Percentiles rank a stretch among this genome's conserved stretches.
phyloP scores from a whole-genome alignment of 2,888 invertebrate species.

The Bursaphelenchus okinawaensis region DNA sequence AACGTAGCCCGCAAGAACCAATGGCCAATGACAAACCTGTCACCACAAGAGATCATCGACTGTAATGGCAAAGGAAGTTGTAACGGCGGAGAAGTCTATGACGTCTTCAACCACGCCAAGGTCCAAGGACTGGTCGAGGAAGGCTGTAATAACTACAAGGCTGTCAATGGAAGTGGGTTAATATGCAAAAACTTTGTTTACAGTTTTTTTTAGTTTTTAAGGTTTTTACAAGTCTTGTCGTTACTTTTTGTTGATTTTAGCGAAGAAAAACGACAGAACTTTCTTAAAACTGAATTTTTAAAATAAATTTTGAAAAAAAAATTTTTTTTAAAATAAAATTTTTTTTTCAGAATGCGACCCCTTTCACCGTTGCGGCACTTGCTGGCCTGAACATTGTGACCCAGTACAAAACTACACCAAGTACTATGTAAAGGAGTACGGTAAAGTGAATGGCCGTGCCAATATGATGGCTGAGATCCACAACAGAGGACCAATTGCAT shows the following conservation, averaged over 20 bases:
- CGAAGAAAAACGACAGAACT: no score
- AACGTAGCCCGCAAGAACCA: conserved; percentile 60
- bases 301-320: no score
- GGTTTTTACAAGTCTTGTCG: no score
- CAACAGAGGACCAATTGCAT: conserved; percentile 62
- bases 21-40: conserved; percentile 61
- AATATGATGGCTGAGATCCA: conserved; percentile 63
- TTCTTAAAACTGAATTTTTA: no score
- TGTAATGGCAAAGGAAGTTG: conserved; percentile 61
- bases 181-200: no score
- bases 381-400: conserved; percentile 57
- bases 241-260: no score
- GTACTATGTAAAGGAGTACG: conserved; percentile 61
- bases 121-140: conserved; percentile 61
- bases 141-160: conserved; percentile 63
- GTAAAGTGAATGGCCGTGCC: conserved; percentile 55
- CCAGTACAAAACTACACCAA: conserved; percentile 59
- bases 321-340: neutral
- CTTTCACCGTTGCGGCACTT: conserved; percentile 60
- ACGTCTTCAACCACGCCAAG: conserved; percentile 60
- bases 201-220: no score
- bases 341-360: conserved; percentile 56
- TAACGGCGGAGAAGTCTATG: conserved; percentile 55
- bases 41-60: conserved; percentile 60
- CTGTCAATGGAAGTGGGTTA: conserved; percentile 60